These are phyloP conservation scores for human DNA, from an alignment of 2,113 vertebrate species.

Conservation along the genomic window DNA sequence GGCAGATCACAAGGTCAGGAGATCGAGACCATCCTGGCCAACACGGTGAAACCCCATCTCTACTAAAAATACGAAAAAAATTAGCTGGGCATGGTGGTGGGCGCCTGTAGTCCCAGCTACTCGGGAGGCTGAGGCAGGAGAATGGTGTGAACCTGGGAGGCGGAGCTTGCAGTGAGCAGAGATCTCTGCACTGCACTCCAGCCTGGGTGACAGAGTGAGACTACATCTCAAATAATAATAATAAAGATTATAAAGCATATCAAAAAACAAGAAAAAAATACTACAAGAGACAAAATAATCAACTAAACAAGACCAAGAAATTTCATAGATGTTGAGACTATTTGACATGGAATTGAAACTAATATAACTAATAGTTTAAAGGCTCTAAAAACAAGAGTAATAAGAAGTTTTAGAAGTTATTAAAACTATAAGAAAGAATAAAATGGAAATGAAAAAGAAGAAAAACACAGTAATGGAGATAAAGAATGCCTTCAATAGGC, in stretches of 20 bases:
- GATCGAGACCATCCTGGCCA: too few species aligned
- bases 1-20: too few species aligned
- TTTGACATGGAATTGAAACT: not conserved
- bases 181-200: too few species aligned
- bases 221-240: not conserved
- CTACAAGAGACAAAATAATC: not conserved
- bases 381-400: not conserved
- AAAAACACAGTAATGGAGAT: not conserved
- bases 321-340: not conserved
- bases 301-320: not conserved
- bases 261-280: not conserved
- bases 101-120: too few species aligned
- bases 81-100: fast-evolving
- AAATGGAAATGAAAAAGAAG: not conserved
- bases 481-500: not conserved
- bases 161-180: too few species aligned
- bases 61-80: too few species aligned
- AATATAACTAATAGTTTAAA: not conserved
- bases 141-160: too few species aligned
- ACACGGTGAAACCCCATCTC: too few species aligned
- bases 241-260: not conserved
- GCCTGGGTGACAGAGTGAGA: too few species aligned
- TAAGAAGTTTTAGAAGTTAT: not conserved
- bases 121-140: too few species aligned
- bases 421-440: not conserved